A percentile compares a stretch with the other conserved stretches of the same genome.
phyloP scores from a whole-genome alignment of 2,113 vertebrate genomes.

The Siniperca chuatsi region DNA sequence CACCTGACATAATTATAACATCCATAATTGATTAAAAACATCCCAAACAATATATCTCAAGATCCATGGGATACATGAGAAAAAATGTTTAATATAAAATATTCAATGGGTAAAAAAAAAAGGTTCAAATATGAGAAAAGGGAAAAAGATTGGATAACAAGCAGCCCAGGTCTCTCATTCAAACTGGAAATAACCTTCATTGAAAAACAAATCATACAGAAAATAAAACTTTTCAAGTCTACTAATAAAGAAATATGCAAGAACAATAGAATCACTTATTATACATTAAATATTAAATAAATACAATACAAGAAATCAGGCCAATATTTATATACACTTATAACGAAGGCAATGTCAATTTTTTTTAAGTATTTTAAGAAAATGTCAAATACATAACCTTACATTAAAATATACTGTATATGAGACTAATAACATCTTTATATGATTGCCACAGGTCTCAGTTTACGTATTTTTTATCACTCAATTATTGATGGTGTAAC shows the following conservation, averaged over 20 bases:
- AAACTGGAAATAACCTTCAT: not conserved
- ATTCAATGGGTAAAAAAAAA: not conserved
- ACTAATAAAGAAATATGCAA: not conserved
- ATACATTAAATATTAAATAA: too few relatives aligned
- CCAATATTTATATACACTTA: too few relatives aligned
- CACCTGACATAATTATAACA: not conserved
- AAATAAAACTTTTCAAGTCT: not conserved
- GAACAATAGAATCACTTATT: too few relatives aligned
- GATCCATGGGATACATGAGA: not conserved
- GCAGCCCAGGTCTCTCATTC: not conserved
- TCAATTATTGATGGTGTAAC: too few relatives aligned
- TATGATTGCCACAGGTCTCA: too few relatives aligned
- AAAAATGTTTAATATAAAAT: not conserved
- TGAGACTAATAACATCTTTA: too few relatives aligned
- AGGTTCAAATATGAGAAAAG: not conserved
- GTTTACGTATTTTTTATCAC: too few relatives aligned
- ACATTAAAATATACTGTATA: too few relatives aligned
- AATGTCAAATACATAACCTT: too few relatives aligned
- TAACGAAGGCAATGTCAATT: too few relatives aligned
- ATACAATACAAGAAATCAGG: too few relatives aligned
- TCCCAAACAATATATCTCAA: not conserved
- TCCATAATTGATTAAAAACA: not conserved
- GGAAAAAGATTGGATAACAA: not conserved
- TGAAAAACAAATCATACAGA: not conserved
- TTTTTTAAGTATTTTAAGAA: too few relatives aligned